These are phyloP conservation scores for Mustela lutreola DNA, from an alignment of 2,113 vertebrate species.

Conservation along the genomic window DNA sequence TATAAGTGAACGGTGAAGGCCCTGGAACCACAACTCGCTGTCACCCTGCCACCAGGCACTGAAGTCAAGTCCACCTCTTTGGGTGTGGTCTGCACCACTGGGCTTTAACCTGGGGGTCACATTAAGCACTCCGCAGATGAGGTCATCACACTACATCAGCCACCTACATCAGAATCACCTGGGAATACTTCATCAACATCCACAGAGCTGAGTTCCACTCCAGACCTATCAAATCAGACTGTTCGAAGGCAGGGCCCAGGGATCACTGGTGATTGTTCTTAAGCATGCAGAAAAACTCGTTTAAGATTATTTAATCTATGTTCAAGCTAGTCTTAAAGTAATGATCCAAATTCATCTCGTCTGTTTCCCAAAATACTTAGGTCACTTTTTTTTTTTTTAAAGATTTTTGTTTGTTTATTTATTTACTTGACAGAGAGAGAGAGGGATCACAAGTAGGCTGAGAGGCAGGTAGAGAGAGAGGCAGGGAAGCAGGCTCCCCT, in stretches of 20 bases:
- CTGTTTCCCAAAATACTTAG: background rate
- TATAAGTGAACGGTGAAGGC: conserved; percentile 52
- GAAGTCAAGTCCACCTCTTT: background rate
- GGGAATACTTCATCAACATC: background rate
- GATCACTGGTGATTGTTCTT: background rate
- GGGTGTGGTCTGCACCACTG: background rate
- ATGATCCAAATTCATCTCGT: background rate
- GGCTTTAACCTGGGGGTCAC: background rate
- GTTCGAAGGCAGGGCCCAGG: fast-evolving
- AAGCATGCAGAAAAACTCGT: background rate
- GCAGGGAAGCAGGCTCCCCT: too few species aligned
- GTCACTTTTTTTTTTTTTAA: background rate
- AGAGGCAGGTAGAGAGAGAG: too few species aligned
- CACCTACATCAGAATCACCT: background rate
- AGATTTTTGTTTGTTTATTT: too few species aligned
- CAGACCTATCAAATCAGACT: background rate
- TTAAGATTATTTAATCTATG: background rate
- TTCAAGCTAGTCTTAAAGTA: background rate
- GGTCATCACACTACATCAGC: background rate
- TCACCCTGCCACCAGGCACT: background rate
- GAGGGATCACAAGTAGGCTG: too few species aligned
- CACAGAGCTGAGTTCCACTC: fast-evolving
- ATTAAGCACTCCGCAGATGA: background rate
- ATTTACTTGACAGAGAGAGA: too few species aligned
- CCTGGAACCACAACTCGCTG: background rate